Evolutionary conservation across 2,113 vertebrate genomes (phyloP).

Genomic region (Ailuropoda melanoleuca): DNA sequence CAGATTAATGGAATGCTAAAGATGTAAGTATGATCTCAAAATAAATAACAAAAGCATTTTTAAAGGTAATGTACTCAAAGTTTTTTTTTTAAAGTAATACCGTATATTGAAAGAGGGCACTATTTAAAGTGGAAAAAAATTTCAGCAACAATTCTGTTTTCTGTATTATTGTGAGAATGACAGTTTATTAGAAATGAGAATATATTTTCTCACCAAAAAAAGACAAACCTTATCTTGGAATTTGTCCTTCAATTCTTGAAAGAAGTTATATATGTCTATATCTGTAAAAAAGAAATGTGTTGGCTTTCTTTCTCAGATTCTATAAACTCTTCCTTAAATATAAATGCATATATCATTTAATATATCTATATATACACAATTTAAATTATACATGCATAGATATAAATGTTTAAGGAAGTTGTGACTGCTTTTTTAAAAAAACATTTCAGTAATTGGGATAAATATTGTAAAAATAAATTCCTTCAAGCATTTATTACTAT

Average conservation of each 20-base stretch:
- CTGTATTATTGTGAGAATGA: slow-evolving; percentile 13
- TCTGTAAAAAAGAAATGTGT: background rate
- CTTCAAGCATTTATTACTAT: slow-evolving; percentile 32
- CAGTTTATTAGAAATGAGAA: background rate
- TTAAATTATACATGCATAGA: background rate
- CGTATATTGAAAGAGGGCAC: background rate
- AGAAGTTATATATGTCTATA: background rate
- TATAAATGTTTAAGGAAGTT: slow-evolving; percentile 18
- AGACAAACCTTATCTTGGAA: background rate
- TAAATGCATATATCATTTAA: background rate
- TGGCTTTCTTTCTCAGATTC: background rate
- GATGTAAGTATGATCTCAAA: background rate
- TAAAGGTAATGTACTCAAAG: background rate
- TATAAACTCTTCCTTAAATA: background rate
- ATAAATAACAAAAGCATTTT: background rate
- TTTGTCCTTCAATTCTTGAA: background rate
- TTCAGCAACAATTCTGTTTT: background rate
- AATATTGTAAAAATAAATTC: slow-evolving; percentile 61
- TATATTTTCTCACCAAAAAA: slow-evolving; percentile 10
- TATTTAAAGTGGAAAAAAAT: background rate
- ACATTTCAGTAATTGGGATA: background rate
- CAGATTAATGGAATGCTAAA: background rate
- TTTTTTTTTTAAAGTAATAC: background rate
- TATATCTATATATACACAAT: background rate
- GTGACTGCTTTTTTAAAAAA: slow-evolving; percentile 40